Evolutionary conservation across 2,113 vertebrate species (phyloP), one percentile per base, ranked within the genome.

Genomic region (Choloepus hoffmanni): DNA sequence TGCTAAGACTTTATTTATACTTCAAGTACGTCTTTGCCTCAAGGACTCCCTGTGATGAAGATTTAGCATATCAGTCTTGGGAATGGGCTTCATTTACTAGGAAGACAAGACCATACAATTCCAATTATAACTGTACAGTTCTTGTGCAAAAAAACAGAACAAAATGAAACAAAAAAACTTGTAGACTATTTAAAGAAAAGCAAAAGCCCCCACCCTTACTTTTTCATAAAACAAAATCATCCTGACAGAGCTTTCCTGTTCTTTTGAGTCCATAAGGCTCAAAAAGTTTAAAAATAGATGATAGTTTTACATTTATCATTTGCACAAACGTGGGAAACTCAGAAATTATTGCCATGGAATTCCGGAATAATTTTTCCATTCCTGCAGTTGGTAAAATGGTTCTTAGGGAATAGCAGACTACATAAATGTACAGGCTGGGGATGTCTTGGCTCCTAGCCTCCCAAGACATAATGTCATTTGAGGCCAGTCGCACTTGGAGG

Each of bases 251-350:
- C 40, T 95, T 97, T 97, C 97, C 96, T 97, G 96, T 95, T 74
- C 84, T 87, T 87, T 82, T 45, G 76, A 92, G 76, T 92, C 95
- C 81, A 45, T 88, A 86, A 30, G 84, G 2, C 48, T 70, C 65
- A 67, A 78, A 89, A 65, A 48, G 43, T 81, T 96, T 97, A 97
- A 98, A 97, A 98, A 97, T 97, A 98, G 97, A 90, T 74, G 67
- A 74, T 90, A 33, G 19, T 53, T 92, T 84, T 65, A 60, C 96
- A 97, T 98, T 90, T 92, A 85, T 97, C 96, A 95, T 94, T 85
- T 72, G 89, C 91, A 96, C 96, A 96, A 95, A 93, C 94, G 85
- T 96, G 96, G 95, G 97, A 96, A 96, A 92, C 78, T 73, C 55
- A 72, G 94, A 90, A 92, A 92, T 63, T 88, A 82, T 83, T 58